A percentile compares a stretch with the other conserved stretches of the same genome.
phyloP scores from a whole-genome alignment of 2,113 vertebrate genomes.

The Sinocyclocheilus anophthalmus region DNA sequence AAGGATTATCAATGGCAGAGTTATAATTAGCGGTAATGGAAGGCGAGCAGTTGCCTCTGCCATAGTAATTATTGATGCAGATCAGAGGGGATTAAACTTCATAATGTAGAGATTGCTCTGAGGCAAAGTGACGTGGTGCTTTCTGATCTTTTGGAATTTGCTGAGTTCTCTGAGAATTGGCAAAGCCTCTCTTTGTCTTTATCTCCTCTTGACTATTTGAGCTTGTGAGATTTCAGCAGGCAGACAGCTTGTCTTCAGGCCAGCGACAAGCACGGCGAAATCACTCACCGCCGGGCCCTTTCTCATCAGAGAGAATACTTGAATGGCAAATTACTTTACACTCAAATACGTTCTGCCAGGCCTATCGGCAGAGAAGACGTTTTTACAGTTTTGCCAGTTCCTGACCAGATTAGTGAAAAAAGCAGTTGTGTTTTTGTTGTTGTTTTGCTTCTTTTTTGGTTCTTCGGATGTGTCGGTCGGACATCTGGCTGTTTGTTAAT shows the following conservation, averaged over 20 bases:
- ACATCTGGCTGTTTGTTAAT: not conserved
- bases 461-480: not conserved
- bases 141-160: constrained; percentile 64
- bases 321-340: constrained; percentile 48
- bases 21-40: constrained; percentile 74
- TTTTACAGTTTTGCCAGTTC: constrained; percentile 37
- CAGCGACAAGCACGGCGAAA: constrained; percentile 29
- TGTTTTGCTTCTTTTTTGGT: not conserved
- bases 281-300: constrained; percentile 36
- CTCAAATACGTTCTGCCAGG: constrained; percentile 39
- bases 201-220: constrained; percentile 52
- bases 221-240: constrained; percentile 43
- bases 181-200: constrained; percentile 22
- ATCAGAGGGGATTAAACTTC: constrained; percentile 73
- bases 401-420: constrained; percentile 8
- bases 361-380: constrained; percentile 24
- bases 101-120: constrained; percentile 64
- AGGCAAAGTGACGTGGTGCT: constrained; percentile 60
- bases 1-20: constrained; percentile 73
- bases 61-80: constrained; percentile 73
- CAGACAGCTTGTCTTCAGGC: constrained; percentile 44
- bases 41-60: constrained; percentile 33
- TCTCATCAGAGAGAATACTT: constrained; percentile 50
- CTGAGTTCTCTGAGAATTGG: constrained; percentile 50
- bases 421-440: not conserved